Conservation (phyloP, 1,140 invertebrate species). For the Trichonephila clavata region DNA sequence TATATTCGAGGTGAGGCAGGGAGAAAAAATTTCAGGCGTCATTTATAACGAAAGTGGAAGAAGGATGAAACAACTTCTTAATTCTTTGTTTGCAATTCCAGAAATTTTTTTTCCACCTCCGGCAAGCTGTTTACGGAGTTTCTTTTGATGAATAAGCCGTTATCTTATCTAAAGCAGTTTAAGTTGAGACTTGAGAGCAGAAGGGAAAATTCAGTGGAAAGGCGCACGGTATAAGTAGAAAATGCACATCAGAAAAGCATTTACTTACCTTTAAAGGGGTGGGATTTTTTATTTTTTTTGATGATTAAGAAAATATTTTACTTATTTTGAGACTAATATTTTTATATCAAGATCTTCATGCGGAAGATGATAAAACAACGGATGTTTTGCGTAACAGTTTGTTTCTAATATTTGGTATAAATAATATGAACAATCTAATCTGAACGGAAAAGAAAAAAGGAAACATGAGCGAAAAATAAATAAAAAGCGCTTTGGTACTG, state of each 20-base stretch:
- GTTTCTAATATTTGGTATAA: too few species aligned
- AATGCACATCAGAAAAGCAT: neutral
- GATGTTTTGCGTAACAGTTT: too few species aligned
- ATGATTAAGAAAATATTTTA: neutral
- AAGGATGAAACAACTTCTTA: neutral
- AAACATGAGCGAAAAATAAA: too few species aligned
- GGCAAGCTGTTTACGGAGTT: neutral
- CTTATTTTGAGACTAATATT: too few species aligned
- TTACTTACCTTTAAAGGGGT: neutral
- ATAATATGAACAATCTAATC: too few species aligned
- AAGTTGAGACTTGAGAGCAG: neutral
- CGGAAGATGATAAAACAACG: too few species aligned
- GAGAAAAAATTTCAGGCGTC: neutral
- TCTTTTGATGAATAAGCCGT: conserved; percentile 48
- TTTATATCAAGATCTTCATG: too few species aligned
- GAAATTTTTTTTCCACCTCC: neutral
- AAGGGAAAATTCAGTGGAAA: neutral
- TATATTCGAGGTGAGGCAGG: conserved; percentile 30
- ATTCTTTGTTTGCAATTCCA: neutral
- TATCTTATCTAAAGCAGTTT: conserved; percentile 36
- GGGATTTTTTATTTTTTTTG: neutral
- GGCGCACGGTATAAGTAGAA: neutral
- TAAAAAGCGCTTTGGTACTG: too few species aligned
- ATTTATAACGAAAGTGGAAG: conserved; percentile 31
- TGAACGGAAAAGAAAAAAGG: too few species aligned